These are phyloP conservation scores for Peromyscus californicus DNA, from an alignment of 2,113 vertebrate species.

Conservation along the genomic window DNA sequence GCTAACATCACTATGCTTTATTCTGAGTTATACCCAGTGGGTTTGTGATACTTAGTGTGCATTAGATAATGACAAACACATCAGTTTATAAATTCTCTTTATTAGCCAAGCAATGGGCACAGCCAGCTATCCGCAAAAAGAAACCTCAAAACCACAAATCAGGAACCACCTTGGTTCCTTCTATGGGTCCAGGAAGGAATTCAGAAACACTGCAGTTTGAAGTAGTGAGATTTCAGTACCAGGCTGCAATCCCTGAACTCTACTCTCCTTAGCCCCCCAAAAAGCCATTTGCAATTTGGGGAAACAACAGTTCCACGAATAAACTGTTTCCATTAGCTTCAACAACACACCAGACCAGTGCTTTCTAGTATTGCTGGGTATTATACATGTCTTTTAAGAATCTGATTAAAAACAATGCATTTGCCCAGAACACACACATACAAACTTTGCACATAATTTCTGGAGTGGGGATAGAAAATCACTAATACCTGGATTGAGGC, in stretches of 20 bases:
- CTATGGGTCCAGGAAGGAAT: conserved; percentile 53
- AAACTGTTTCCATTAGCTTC: not conserved
- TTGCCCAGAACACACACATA: not conserved
- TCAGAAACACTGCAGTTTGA: conserved; percentile 61
- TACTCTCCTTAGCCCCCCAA: not conserved
- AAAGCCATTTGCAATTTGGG: conserved; percentile 27
- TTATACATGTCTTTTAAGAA: not conserved
- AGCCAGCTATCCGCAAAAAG: conserved; percentile 59
- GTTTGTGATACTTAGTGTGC: not conserved
- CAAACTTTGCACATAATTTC: conserved; percentile 28
- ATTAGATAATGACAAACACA: conserved; percentile 24
- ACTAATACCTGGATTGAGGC: not conserved
- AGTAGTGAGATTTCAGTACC: conserved; percentile 59
- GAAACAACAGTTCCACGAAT: conserved; percentile 16
- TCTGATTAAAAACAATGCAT: not conserved
- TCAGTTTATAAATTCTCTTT: conserved; percentile 26
- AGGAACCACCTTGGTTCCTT: conserved; percentile 76
- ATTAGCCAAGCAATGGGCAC: conserved; percentile 21
- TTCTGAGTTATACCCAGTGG: not conserved
- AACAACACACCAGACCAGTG: not conserved
- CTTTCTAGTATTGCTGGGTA: conserved; percentile 12
- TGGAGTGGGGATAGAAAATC: not conserved
- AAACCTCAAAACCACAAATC: conserved; percentile 82
- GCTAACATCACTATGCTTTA: conserved; percentile 10
- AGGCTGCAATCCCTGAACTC: conserved; percentile 68